Evolutionary conservation across 2,797 vertebrate species (phyloP).

Genomic region (Pipistrellus nathusii): DNA sequence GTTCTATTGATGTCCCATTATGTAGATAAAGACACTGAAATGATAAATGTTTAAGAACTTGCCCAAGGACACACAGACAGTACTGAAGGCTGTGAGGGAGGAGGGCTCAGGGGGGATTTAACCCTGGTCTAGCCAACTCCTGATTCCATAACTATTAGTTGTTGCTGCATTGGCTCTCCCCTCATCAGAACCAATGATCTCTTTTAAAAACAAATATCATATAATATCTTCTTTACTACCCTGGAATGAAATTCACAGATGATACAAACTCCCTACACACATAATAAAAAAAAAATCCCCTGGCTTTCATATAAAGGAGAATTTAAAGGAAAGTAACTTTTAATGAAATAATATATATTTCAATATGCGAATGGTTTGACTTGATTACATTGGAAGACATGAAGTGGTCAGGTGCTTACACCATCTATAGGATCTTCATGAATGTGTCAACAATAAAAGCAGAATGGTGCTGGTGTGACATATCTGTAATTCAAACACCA

Average conservation of each 20-base stretch:
- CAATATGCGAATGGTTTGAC: background rate
- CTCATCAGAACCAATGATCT: background rate
- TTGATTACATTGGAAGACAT: background rate
- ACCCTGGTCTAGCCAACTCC: background rate
- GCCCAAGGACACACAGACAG: background rate
- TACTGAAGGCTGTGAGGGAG: background rate
- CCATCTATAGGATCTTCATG: background rate
- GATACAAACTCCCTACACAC: background rate
- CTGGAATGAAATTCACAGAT: slow-evolving; percentile 46
- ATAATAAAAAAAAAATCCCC: background rate
- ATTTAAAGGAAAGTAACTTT: slow-evolving; percentile 13
- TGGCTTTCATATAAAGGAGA: slow-evolving; percentile 21
- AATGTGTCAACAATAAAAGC: background rate
- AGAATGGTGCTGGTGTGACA: background rate
- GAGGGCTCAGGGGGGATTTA: too few relatives aligned
- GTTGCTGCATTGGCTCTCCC: background rate
- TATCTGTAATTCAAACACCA: background rate
- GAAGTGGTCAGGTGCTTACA: background rate
- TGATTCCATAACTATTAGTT: background rate
- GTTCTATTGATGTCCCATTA: background rate
- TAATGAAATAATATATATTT: background rate
- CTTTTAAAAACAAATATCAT: background rate
- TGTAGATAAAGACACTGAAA: background rate
- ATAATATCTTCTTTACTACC: background rate
- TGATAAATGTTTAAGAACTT: background rate